Percentiles rank a stretch among this genome's conserved stretches.
These are phyloP conservation scores for Chanos chanos DNA, from an alignment of 2,797 vertebrate species.

Conservation along the genomic window DNA sequence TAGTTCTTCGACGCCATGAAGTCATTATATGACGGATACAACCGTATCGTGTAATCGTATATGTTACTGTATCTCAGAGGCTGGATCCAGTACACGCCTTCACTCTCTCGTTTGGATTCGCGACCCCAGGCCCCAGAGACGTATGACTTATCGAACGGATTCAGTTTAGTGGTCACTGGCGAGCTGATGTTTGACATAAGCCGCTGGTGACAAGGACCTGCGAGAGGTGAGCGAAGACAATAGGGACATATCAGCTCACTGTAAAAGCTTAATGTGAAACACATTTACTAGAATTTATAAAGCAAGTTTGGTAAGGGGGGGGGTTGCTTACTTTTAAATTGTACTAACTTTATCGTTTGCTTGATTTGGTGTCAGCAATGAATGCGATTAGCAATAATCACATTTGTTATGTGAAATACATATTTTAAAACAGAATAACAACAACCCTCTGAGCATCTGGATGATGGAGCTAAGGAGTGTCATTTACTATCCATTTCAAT, in stretches of 20 bases:
- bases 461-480: too few relatives aligned
- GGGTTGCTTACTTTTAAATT: too few relatives aligned
- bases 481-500: neutral
- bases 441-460: too few relatives aligned
- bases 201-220: slow-evolving; percentile 52
- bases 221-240: slow-evolving; percentile 30
- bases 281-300: too few relatives aligned
- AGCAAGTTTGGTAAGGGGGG: too few relatives aligned
- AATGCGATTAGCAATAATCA: too few relatives aligned
- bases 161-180: slow-evolving; percentile 55
- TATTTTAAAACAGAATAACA: too few relatives aligned
- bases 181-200: slow-evolving; percentile 60
- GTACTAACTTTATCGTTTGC: too few relatives aligned
- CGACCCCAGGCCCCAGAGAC: slow-evolving; percentile 68
- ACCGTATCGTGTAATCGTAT: slow-evolving; percentile 53
- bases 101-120: slow-evolving; percentile 39
- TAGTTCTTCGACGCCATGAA: slow-evolving; percentile 57
- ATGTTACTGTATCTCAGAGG: slow-evolving; percentile 48
- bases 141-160: slow-evolving; percentile 49
- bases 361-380: too few relatives aligned
- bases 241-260: too few relatives aligned
- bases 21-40: slow-evolving; percentile 57
- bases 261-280: too few relatives aligned
- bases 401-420: too few relatives aligned
- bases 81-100: slow-evolving; percentile 61